Evolutionary conservation across 2,888 invertebrate genomes (phyloP), one percentile per base, ranked within the genome.

Genomic region (Theodoxus fluviatilis): DNA sequence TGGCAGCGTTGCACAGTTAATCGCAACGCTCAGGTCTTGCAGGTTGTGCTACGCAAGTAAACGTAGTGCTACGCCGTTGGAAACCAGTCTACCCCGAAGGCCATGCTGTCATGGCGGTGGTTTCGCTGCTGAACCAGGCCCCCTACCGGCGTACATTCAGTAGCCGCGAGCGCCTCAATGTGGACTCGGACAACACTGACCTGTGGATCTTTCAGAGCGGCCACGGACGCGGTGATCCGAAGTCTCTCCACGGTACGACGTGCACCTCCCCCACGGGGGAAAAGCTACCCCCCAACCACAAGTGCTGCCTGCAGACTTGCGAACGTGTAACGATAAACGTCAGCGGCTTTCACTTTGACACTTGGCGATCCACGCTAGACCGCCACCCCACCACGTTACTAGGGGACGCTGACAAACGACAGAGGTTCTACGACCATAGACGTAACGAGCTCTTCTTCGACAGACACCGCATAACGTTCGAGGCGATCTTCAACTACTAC

Each of bases 391-490:
- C 82, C 25, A 87, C 87, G 1, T 76, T 87, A 35, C 79, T 87
- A 2, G 87, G 87, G 2, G 83, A 86, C 73, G 85, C 86, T 1
- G 75, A 81, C 37, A 86, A 85, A 74, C 74, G 86, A n/a, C 78
- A 79, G 47, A 77, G 81, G 74, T 86, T 80, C 78, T 87, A 83
- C 72, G 87, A 87, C 73, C 78, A 80, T 63, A 77, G 77, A 67
- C 75, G 83, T 64, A 80, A 85, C 67, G 87, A 87, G 73, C 85
- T 84, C 71, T 87, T 87, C 75, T 84, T 87, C 70, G 87, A 87
- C 73, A 75, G 87, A 40, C 86, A 87, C 73, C 75, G 87, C 74
- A 86, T 86, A 18, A 84, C 85, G 4, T 87, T 87, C 75, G 87
- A 87, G 76, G 85, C 86, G 25, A 83, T 87, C 64, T 87, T 87